Evolutionary conservation across 2,888 invertebrate species (phyloP), one percentile per base, ranked within the genome.

Genomic region (Macrosoma leucophasiata): DNA sequence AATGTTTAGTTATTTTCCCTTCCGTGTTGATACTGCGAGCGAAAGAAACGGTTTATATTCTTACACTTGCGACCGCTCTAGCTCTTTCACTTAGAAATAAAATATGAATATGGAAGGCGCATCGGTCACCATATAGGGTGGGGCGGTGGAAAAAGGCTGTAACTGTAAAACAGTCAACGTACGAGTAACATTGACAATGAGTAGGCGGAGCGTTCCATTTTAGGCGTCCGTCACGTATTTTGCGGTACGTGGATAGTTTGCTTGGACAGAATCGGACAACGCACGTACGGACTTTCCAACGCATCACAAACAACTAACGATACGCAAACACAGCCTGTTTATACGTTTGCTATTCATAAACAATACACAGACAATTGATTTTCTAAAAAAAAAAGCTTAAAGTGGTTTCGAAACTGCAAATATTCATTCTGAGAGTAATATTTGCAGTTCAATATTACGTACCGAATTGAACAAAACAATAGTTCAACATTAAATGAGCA

Each of bases 141-240:
- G 53, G 55, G 54, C 50, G 52, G 53, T 56, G 63, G 64, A 61
- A 67, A 64, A 68, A 65, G 71, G 62, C 61, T 51, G 62, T 77
- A 77, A 78, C 81, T 71, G 78, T 81, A 72, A 71, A 77, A 62
- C 66, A 67, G 70, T 68, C 74, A 69, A 73, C 73, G 71, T 62
- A 62, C 68, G 68, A 66, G 54, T 70, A 75, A 71, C 78, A 78
- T 68, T 76, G 75, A 66, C 76, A 76, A 73, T 75, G 74, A 73
- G 64, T 53, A 57, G 50, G 48, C 48, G 57, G 37, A 28, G 43
- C 48, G 61, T 59, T 64, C 73, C 70, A 58, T 66, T 74, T 75
- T 67, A 64, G 68, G 60, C 56, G 52, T 41, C 45, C 55, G 66
- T 77, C 77, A 79, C 77, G 75, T 79, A 70, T 62, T 58, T 50